Evolutionary conservation across 2,113 vertebrate species (phyloP).

Genomic region (Hemichromis elongatus): DNA sequence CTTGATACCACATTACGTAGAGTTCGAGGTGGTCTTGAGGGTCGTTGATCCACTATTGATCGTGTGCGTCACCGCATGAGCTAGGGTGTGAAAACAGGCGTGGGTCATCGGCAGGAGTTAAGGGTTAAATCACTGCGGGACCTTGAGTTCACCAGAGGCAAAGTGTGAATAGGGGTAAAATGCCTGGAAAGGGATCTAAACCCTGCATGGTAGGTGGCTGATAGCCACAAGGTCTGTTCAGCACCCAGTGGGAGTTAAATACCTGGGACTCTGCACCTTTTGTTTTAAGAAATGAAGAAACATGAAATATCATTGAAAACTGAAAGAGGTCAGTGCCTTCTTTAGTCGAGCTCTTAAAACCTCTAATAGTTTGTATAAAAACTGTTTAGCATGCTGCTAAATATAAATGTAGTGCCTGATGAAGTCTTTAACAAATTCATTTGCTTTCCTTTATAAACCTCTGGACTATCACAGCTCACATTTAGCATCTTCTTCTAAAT

Average conservation of each 20-base stretch:
- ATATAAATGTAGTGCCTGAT: neutral
- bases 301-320: neutral
- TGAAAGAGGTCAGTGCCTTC: neutral
- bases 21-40: neutral
- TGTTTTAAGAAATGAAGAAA: neutral
- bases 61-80: fast-evolving
- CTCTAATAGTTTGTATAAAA: neutral
- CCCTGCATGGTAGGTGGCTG: neutral
- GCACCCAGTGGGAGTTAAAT: neutral
- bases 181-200: neutral
- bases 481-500: neutral
- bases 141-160: neutral
- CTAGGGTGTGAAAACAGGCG: neutral
- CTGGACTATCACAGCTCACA: neutral
- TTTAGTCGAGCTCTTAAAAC: too few relatives aligned
- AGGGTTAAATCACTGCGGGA: neutral
- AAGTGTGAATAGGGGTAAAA: neutral
- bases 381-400: neutral
- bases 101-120: neutral
- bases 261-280: neutral
- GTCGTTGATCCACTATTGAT: neutral
- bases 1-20: too few relatives aligned
- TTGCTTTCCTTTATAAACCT: neutral
- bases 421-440: neutral
- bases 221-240: neutral